These are phyloP conservation scores for Parapristionchus giblindavisi DNA, from an alignment of 2,888 invertebrate species.

Conservation along the genomic window DNA sequence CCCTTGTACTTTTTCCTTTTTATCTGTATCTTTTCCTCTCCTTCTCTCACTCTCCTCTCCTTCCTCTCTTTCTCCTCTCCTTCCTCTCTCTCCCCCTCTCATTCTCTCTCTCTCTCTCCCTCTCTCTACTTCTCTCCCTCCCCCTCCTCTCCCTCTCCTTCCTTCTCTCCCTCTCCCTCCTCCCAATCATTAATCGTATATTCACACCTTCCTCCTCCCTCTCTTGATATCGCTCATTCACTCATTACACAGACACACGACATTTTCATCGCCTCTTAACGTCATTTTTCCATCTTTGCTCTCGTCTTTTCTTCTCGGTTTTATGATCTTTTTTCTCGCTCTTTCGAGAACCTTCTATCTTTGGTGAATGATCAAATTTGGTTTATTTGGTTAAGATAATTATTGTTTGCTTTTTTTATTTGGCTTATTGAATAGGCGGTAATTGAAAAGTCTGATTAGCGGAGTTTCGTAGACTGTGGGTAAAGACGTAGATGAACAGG, in stretches of 20 bases:
- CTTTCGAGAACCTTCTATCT: background rate
- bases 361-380: too few relatives aligned
- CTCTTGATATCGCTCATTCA: background rate
- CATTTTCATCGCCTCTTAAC: background rate
- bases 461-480: too few relatives aligned
- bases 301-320: background rate
- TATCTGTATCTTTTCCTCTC: background rate
- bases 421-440: too few relatives aligned
- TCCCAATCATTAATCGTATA: background rate
- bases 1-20: background rate
- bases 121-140: background rate
- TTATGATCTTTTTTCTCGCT: background rate
- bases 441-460: too few relatives aligned
- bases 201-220: background rate
- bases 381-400: too few relatives aligned
- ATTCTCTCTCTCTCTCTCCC: background rate
- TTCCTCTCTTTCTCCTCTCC: background rate
- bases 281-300: background rate
- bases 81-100: background rate
- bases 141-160: background rate
- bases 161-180: background rate
- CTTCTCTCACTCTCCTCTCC: background rate
- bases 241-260: background rate
- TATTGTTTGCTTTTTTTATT: too few relatives aligned
- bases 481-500: too few relatives aligned